These are phyloP conservation scores for Papilio helenus DNA, from an alignment of 1,140 invertebrate species.

Conservation along the genomic window DNA sequence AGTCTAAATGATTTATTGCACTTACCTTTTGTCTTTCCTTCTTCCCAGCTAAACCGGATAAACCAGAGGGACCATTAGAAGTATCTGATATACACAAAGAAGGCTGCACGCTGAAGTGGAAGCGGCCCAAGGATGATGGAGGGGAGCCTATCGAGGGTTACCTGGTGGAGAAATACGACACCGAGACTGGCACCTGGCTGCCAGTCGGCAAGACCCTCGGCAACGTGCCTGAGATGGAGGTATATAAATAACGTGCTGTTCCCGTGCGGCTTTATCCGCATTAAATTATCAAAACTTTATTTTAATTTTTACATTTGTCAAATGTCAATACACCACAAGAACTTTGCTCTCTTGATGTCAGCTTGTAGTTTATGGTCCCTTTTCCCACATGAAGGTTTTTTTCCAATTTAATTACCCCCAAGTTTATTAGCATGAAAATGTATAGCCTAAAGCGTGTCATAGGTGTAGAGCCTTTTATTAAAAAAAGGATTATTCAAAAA, in stretches of 20 bases:
- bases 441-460: too few relatives aligned
- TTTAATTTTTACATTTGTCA: too few relatives aligned
- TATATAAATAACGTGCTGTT: constrained; percentile 36
- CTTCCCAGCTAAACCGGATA: constrained; percentile 93
- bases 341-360: too few relatives aligned
- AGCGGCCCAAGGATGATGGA: constrained; percentile 98
- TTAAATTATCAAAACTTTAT: too few relatives aligned
- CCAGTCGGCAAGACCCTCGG: constrained; percentile 92
- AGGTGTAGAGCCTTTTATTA: too few relatives aligned
- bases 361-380: not conserved
- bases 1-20: not conserved
- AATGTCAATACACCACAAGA: too few relatives aligned
- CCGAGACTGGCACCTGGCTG: constrained; percentile 95
- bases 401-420: too few relatives aligned
- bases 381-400: too few relatives aligned
- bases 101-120: constrained; percentile 98
- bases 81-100: constrained; percentile 98
- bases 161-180: constrained; percentile 97
- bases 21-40: constrained; percentile 38
- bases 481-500: too few relatives aligned
- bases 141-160: constrained; percentile 97
- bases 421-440: too few relatives aligned
- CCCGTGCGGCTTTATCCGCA: too few relatives aligned
- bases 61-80: constrained; percentile 97
- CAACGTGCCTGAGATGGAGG: constrained; percentile 91